These are phyloP conservation scores for Drosophila kokeensis DNA, from an alignment of 2,888 invertebrate genomes.

Conservation along the genomic window DNA sequence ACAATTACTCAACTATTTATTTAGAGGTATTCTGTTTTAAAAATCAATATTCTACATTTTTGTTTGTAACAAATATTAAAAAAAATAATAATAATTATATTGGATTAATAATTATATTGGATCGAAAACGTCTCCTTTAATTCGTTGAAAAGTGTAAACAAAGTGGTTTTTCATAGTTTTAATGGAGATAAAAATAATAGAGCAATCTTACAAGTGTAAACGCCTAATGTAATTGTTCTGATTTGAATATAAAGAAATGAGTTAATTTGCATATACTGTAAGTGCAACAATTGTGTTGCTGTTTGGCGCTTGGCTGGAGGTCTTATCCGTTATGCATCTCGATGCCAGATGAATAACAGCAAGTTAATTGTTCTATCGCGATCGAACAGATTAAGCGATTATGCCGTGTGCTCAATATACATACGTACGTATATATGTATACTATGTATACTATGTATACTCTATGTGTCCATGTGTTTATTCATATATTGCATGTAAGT, in stretches of 20 bases:
- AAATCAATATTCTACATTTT: too few species aligned
- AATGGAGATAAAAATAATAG: not conserved
- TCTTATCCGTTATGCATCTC: not conserved
- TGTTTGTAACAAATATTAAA: too few species aligned
- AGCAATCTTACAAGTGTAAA: not conserved
- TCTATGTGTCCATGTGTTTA: not conserved
- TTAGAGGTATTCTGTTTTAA: too few species aligned
- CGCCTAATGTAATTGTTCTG: not conserved
- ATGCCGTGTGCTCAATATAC: not conserved
- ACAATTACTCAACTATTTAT: not conserved
- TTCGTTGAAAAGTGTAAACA: not conserved
- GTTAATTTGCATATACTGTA: not conserved
- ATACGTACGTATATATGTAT: not conserved
- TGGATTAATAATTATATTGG: not conserved
- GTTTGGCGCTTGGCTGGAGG: not conserved
- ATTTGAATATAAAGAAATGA: slow-evolving; percentile 1
- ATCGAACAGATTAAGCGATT: slow-evolving; percentile 32
- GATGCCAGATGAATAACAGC: slow-evolving; percentile 17
- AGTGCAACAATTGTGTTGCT: not conserved
- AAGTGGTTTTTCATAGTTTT: not conserved
- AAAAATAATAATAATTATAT: not conserved
- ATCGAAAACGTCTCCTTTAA: not conserved
- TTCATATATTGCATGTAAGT: slow-evolving; percentile 6
- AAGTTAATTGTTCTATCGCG: slow-evolving; percentile 36
- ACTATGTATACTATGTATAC: too few species aligned